phyloP scores from a whole-genome alignment of 2,113 vertebrate species.

The Acinonyx jubatus region DNA sequence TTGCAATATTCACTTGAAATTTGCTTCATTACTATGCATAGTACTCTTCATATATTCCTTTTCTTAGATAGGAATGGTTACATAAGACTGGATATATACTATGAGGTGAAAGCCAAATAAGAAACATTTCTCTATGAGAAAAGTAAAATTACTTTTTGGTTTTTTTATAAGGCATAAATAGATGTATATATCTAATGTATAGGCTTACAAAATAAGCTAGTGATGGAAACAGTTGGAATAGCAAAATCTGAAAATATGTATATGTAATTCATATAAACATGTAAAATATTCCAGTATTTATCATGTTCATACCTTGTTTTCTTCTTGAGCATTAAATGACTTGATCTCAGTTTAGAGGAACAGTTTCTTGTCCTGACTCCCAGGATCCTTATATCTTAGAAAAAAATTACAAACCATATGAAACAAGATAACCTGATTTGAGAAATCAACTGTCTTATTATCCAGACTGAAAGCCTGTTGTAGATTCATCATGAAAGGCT shows the following conservation, averaged over 20 bases:
- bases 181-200: neutral
- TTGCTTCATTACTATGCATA: constrained; percentile 43
- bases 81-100: neutral
- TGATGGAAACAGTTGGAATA: neutral
- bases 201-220: neutral
- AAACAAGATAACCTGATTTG: neutral
- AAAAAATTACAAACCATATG: neutral
- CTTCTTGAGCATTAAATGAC: neutral
- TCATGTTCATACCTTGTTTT: neutral
- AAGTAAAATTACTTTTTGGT: neutral
- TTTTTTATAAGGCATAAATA: neutral
- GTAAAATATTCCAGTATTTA: neutral
- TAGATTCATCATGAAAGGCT: neutral
- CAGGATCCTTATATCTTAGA: neutral
- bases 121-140: neutral
- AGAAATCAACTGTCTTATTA: neutral
- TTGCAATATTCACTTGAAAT: constrained; percentile 29
- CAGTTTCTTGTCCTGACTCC: neutral
- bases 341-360: neutral
- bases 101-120: constrained; percentile 45
- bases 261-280: neutral
- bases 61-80: neutral
- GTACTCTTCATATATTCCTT: neutral
- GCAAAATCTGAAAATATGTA: neutral
- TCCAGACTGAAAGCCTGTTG: neutral